phyloP scores from a whole-genome alignment of 2,113 vertebrate genomes.

The Brachyhypopomus occidentalis region DNA sequence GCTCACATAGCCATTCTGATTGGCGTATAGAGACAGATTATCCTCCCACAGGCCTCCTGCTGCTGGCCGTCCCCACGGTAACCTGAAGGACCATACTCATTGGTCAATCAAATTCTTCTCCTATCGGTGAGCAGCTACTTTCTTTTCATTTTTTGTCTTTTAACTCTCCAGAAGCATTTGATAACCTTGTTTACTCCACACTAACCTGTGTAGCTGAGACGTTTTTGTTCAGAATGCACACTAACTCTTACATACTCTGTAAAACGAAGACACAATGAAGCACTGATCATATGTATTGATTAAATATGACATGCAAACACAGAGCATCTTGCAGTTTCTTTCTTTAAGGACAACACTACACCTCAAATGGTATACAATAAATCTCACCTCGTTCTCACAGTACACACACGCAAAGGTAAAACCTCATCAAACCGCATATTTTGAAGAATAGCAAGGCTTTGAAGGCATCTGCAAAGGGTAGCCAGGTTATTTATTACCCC shows the following conservation, averaged over 20 bases:
- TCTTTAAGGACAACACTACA: not conserved
- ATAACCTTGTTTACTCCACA: not conserved
- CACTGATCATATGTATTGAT: constrained; percentile 1
- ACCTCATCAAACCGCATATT: constrained; percentile 35
- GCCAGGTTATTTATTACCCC: constrained; percentile 13
- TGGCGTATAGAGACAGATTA: constrained; percentile 6
- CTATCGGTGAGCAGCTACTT: not conserved
- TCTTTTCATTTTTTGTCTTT: not conserved
- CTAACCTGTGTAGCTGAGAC: not conserved
- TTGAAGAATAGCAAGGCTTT: constrained; percentile 42
- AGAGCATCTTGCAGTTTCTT: not conserved
- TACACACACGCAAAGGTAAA: constrained; percentile 33
- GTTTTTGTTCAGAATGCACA: not conserved
- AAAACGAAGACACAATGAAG: not conserved
- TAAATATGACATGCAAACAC: not conserved
- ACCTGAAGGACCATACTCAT: constrained; percentile 7
- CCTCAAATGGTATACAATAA: not conserved
- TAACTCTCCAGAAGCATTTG: not conserved
- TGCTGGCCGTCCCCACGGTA: not conserved
- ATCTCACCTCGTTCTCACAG: not conserved
- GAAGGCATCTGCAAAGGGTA: constrained; percentile 38
- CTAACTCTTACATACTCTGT: not conserved
- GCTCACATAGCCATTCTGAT: constrained; percentile 40
- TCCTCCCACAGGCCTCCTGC: constrained; percentile 8
- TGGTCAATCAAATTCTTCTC: not conserved